phyloP scores from a whole-genome alignment of 1,140 invertebrate species.

The Conus ventricosus region DNA sequence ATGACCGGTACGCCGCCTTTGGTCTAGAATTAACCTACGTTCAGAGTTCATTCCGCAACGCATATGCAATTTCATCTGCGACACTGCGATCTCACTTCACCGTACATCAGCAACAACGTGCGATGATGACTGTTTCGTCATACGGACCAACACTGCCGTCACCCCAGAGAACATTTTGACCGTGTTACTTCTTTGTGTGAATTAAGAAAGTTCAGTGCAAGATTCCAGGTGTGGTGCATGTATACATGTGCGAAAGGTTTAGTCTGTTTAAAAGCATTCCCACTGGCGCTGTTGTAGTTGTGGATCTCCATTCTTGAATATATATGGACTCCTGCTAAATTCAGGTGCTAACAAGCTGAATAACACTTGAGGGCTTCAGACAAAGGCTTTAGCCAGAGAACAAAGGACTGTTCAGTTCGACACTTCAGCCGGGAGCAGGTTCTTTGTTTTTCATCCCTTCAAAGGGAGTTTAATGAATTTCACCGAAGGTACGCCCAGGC shows the following conservation, averaged over 20 bases:
- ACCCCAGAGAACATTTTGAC: not conserved
- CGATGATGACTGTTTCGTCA: not conserved
- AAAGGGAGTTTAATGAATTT: conserved; percentile 55
- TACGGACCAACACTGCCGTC: not conserved
- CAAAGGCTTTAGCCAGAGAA: conserved; percentile 17
- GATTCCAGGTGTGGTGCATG: too few species aligned
- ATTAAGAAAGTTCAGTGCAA: not conserved
- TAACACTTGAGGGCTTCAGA: not conserved
- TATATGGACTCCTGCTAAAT: too few species aligned
- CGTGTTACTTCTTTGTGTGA: not conserved
- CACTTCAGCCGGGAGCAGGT: not conserved
- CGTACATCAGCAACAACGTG: not conserved
- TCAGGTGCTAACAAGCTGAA: too few species aligned
- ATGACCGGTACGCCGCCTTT: not conserved
- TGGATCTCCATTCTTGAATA: too few species aligned
- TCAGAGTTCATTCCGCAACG: conserved; percentile 5
- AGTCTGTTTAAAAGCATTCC: too few species aligned
- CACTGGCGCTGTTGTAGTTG: too few species aligned
- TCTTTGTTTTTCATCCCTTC: conserved; percentile 26
- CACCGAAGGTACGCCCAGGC: conserved; percentile 57
- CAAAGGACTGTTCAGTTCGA: not conserved
- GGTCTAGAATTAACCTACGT: not conserved
- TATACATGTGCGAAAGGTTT: too few species aligned
- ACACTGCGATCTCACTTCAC: not conserved
- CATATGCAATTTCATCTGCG: conserved; percentile 34